Conservation (phyloP, 2,113 vertebrate genomes). For the Alectura lathami region DNA sequence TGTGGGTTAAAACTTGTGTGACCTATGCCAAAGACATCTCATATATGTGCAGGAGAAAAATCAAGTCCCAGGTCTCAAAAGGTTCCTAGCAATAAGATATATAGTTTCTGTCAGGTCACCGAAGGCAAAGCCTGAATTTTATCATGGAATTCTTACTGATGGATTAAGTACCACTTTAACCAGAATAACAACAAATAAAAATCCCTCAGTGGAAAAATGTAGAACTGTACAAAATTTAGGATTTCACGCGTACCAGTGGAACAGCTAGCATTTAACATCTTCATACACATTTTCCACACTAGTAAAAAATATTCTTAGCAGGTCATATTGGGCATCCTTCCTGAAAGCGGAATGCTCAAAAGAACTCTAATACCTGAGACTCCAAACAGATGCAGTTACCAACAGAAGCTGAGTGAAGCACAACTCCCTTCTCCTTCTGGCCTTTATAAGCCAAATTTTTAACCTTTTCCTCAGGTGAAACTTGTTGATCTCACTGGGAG, state of each 20-base stretch:
- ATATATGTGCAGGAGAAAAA: neutral
- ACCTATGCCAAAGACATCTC: slow-evolving; percentile 56
- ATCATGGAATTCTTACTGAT: slow-evolving; percentile 42
- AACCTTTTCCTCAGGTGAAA: slow-evolving; percentile 27
- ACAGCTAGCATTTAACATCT: slow-evolving; percentile 25
- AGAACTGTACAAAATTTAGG: slow-evolving; percentile 9
- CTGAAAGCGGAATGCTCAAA: neutral
- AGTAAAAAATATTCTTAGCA: neutral
- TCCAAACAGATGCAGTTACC: neutral
- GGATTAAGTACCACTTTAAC: slow-evolving; percentile 52
- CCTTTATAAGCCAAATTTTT: neutral
- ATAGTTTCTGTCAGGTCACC: slow-evolving; percentile 47
- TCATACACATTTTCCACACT: neutral
- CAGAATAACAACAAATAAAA: slow-evolving; percentile 56
- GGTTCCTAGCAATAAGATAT: slow-evolving; percentile 32
- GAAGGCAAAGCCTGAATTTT: slow-evolving; percentile 18
- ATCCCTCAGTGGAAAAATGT: neutral
- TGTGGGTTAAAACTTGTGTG: slow-evolving; percentile 41
- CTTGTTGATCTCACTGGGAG: slow-evolving; percentile 28
- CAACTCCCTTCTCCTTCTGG: neutral
- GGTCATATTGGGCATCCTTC: neutral
- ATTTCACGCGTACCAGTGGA: neutral
- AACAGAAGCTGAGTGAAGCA: neutral
- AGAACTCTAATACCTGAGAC: neutral
- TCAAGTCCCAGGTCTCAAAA: slow-evolving; percentile 35